Evolutionary conservation across 1,140 invertebrate genomes (phyloP), one percentile per base, ranked within the genome.

Genomic region (Hylaeus volcanicus): DNA sequence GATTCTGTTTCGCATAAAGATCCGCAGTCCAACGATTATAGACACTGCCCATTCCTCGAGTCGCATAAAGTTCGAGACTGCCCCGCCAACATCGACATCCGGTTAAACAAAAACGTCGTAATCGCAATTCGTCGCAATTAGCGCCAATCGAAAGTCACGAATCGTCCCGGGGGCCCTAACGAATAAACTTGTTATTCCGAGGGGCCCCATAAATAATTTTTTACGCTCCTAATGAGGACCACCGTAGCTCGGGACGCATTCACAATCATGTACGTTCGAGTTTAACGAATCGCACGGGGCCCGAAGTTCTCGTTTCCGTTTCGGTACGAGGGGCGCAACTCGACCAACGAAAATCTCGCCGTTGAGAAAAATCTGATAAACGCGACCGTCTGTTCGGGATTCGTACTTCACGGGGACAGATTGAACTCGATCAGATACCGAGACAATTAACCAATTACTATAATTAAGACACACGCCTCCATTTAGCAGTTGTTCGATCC

Each of bases 361-460:
- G 71, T 12, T 37, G 15, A 5, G 48, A 60, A 60, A 74, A 80
- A 69, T 75, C 58, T 51, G 72, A 73, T 72, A 72, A 39, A 51
- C 9, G 66, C n/a, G 8, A 39, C 1, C 43, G 8, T 26, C 26
- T 26, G 26, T 26, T 26, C 26, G 12, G n/a, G 51, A 63, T 66
- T 53, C 11, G 51, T 71, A 55, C 43, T 56, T 8, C 66, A 43
- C 45, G 37, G n/a, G 71, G 68, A 66, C 76, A 83, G 66, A 63
- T 80, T 80, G 69, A 83, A 77, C 61, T 72, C 74, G 86, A 87
- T 89, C 82, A 85, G 88, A 88, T 86, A 86, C 77, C 74, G 81
- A 73, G 79, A 89, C 88, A 89, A 90, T 91, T 91, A 89, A 89
- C 86, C 89, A 89, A 89, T 90, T 89, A 88, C 89, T 86, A 86